Evolutionary conservation across 2,797 vertebrate genomes (phyloP), one percentile per base, ranked within the genome.

Genomic region (Malurus leucopterus): DNA sequence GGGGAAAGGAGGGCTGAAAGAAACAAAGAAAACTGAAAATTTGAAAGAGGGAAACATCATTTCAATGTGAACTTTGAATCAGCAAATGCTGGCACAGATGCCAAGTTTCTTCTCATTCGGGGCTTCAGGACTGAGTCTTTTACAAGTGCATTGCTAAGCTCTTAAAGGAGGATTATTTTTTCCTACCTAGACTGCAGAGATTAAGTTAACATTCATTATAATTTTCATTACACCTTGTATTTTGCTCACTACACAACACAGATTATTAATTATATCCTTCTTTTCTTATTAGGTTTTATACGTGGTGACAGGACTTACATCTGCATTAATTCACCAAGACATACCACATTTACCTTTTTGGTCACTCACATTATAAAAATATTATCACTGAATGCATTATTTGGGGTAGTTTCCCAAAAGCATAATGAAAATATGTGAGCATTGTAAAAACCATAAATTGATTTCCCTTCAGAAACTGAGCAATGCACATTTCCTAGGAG

Each of bases 11-110:
- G 5, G 19, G 9, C 19, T 93, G 55, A 75, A 87, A 63, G 34
- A n/a, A 72, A 51, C 50, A 71, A 87, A 59, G 58, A 55, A 89
- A 73, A 47, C 16, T 27, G 44, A 82, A 70, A 88, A 54, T 54
- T 50, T 74, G 41, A 49, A 84, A 86, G 38, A 47, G 21, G 6
- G 38, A 77, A 90, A 46, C 8, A 21, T 88, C 36, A 29, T 89
- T 93, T 90, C 43, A 75, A 4, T 49, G 38, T 74, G 78, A 89
- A 67, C 38, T 85, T 90, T 55, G 62, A 72, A 92, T 80, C 49
- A 78, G n/a, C 22, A 70, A 38, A 63, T 57, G n/a, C 44, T 91
- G 69, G 69, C 4, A 8, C 24, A 50, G 46, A 78, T 65, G 53
- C 51, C 43, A 90, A 80, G 19, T 80, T 93, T 86, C 46, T 73